These are phyloP conservation scores for Caloenas nicobarica DNA, from an alignment of 2,113 vertebrate species.

Conservation along the genomic window DNA sequence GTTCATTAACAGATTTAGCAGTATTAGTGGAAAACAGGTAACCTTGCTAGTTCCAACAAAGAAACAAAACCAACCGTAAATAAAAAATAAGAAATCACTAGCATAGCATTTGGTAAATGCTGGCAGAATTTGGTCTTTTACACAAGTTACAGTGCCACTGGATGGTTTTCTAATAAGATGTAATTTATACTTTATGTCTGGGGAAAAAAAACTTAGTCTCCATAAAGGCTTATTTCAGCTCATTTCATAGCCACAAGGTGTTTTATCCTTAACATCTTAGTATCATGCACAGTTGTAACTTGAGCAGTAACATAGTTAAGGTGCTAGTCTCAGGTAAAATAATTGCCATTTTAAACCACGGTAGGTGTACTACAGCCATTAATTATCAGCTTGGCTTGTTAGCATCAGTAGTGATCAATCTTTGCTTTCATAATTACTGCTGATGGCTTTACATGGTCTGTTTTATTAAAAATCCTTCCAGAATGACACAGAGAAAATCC, in stretches of 20 bases:
- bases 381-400: slow-evolving; percentile 66
- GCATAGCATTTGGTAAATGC: not conserved
- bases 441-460: slow-evolving; percentile 37
- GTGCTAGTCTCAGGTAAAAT: slow-evolving; percentile 21
- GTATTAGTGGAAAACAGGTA: not conserved
- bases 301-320: slow-evolving; percentile 11
- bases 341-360: slow-evolving; percentile 32
- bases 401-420: slow-evolving; percentile 52
- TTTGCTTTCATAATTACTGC: slow-evolving; percentile 58
- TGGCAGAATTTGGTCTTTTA: not conserved
- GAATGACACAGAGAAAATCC: slow-evolving; percentile 7
- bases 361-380: slow-evolving; percentile 24
- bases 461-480: slow-evolving; percentile 19
- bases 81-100: not conserved
- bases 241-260: not conserved
- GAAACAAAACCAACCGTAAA: not conserved
- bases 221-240: slow-evolving; percentile 15
- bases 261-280: not conserved
- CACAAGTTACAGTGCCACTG: not conserved
- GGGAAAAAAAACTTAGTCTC: not conserved
- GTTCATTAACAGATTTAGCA: not conserved
- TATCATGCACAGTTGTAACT: slow-evolving; percentile 35
- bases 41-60: not conserved
- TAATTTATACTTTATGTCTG: not conserved
- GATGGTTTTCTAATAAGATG: not conserved